phyloP scores from a whole-genome alignment of 1,140 invertebrate species.

The Mactra quadrangularis region DNA sequence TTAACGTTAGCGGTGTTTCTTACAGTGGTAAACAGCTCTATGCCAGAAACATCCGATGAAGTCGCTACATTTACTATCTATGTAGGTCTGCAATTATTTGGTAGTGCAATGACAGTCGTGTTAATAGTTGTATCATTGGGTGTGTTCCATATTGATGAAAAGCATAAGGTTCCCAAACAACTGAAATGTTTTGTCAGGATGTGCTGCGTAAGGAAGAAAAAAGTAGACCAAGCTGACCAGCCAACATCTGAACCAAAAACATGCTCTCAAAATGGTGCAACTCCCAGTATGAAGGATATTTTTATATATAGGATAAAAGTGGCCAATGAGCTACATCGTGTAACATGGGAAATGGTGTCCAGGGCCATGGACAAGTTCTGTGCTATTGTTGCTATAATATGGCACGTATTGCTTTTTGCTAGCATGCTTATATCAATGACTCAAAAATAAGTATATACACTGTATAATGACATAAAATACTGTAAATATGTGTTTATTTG shows the following conservation, averaged over 20 bases:
- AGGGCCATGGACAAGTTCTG: slow-evolving; percentile 27
- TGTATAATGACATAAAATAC: too few relatives aligned
- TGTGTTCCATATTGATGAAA: slow-evolving; percentile 18
- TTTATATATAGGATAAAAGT: not conserved
- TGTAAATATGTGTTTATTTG: too few relatives aligned
- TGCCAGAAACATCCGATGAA: slow-evolving; percentile 62
- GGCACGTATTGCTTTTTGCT: slow-evolving; percentile 13
- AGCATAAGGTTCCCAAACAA: not conserved
- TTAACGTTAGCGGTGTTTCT: slow-evolving; percentile 65
- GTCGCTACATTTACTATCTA: slow-evolving; percentile 80
- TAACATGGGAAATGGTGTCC: slow-evolving; percentile 42
- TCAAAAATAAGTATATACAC: too few relatives aligned
- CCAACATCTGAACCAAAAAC: too few relatives aligned
- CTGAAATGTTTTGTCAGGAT: slow-evolving; percentile 3
- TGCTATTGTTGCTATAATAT: slow-evolving; percentile 18
- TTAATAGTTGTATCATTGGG: slow-evolving; percentile 37
- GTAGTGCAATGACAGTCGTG: slow-evolving; percentile 32
- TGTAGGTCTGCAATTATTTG: slow-evolving; percentile 41
- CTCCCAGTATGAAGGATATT: too few relatives aligned
- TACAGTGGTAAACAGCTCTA: slow-evolving; percentile 34
- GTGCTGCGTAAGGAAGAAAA: not conserved
- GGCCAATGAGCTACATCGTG: not conserved
- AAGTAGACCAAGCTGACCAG: too few relatives aligned
- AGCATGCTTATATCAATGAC: not conserved
- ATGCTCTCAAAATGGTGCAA: too few relatives aligned